Percentiles rank a stretch among this genome's conserved stretches.
phyloP scores from a whole-genome alignment of 2,113 vertebrate genomes.

The Dunckerocampus dactyliophorus region DNA sequence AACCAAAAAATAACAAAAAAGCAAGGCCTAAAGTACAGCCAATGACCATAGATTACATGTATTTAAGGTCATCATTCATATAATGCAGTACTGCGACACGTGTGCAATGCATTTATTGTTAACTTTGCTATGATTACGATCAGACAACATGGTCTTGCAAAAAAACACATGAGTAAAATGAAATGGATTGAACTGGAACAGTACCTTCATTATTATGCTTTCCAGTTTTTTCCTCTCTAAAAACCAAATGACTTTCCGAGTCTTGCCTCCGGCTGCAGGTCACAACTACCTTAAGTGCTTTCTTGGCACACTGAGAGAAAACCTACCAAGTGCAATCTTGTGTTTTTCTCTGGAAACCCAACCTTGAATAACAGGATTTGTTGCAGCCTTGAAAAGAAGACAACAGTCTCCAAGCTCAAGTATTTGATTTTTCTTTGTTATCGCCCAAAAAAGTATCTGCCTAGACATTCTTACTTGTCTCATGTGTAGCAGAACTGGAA shows the following conservation, averaged over 20 bases:
- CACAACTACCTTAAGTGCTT: conserved; percentile 34
- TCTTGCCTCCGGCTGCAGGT: neutral
- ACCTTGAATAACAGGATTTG: conserved; percentile 2
- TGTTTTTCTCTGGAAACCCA: conserved; percentile 13
- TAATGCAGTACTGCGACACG: no score
- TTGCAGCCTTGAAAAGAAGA: no score
- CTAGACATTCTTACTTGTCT: no score
- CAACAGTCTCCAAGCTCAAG: neutral
- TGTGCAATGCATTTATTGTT: conserved; percentile 23
- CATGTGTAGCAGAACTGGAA: no score
- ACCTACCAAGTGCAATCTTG: conserved; percentile 18
- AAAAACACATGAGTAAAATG: conserved; percentile 23
- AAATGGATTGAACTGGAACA: conserved; percentile 19
- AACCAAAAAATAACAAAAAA: conserved; percentile 9
- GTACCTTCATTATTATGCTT: neutral
- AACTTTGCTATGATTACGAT: conserved; percentile 52
- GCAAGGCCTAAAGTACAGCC: conserved; percentile 1
- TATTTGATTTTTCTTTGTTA: neutral
- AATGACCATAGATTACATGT: conserved; percentile 23
- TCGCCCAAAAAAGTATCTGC: neutral
- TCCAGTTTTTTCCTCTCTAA: conserved; percentile 4
- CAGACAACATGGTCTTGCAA: conserved; percentile 35
- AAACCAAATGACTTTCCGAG: conserved; percentile 10
- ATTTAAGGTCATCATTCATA: conserved; percentile 1
- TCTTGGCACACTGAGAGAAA: conserved; percentile 29